These are phyloP conservation scores for Tachina fera DNA, from an alignment of 2,888 invertebrate genomes.

Conservation along the genomic window DNA sequence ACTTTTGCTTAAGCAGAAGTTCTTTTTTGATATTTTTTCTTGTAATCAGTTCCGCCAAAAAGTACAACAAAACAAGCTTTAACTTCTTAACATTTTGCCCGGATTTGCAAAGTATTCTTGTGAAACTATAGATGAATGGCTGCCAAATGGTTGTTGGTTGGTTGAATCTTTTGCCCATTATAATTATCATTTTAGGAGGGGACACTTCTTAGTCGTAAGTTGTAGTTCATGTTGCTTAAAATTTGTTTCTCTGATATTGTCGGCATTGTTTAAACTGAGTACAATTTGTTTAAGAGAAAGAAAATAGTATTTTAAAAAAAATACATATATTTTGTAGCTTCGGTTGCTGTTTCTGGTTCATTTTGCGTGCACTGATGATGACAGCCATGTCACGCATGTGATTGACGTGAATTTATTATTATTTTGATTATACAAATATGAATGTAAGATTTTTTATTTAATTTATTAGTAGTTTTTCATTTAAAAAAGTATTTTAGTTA, in stretches of 20 bases:
- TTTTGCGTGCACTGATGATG: constrained; percentile 72
- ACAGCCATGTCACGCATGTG: constrained; percentile 72
- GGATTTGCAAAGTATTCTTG: constrained; percentile 49
- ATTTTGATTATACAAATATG: constrained; percentile 32
- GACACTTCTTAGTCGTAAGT: constrained; percentile 30
- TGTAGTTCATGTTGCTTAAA: constrained; percentile 49
- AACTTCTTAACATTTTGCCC: constrained; percentile 59
- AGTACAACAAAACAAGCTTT: constrained; percentile 42
- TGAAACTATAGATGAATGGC: constrained; percentile 21
- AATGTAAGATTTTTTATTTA: neutral
- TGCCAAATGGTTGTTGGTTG: constrained; percentile 21
- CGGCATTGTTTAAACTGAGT: constrained; percentile 57
- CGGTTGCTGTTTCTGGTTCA: constrained; percentile 66
- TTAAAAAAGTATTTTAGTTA: neutral
- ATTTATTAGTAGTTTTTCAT: neutral
- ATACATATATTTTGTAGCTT: constrained; percentile 23
- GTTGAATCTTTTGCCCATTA: constrained; percentile 42
- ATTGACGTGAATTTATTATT: constrained; percentile 73
- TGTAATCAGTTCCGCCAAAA: constrained; percentile 69
- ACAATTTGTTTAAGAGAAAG: constrained; percentile 22
- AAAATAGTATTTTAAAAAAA: neutral
- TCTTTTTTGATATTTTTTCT: constrained; percentile 21
- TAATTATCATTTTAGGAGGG: constrained; percentile 31
- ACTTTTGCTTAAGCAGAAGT: constrained; percentile 53
- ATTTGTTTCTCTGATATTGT: constrained; percentile 29